These are phyloP conservation scores for Hyposoter dolosus DNA, from an alignment of 2,888 invertebrate species.

Conservation along the genomic window DNA sequence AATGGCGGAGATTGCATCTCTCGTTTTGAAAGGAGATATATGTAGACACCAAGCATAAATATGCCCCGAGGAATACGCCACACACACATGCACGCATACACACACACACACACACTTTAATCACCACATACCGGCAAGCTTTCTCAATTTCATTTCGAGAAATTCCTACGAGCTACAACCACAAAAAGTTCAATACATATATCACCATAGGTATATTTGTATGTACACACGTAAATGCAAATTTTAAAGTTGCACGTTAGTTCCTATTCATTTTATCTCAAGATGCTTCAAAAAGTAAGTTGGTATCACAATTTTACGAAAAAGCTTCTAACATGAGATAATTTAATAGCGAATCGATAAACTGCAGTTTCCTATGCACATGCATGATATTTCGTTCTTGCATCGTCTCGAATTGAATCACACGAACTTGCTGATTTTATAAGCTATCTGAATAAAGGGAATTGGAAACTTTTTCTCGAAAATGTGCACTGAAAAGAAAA, in stretches of 20 bases:
- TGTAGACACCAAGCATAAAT: slow-evolving; percentile 48
- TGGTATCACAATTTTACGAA: slow-evolving; percentile 3
- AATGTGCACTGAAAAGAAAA: no score
- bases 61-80: slow-evolving; percentile 53
- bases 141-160: slow-evolving; percentile 54
- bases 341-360: background rate
- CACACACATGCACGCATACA: slow-evolving; percentile 29
- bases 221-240: slow-evolving; percentile 2
- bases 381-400: background rate
- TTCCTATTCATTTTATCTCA: slow-evolving; percentile 12
- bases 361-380: background rate
- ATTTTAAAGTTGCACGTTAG: slow-evolving; percentile 18
- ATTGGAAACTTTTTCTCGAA: background rate
- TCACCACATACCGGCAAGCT: slow-evolving; percentile 49
- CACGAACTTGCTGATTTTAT: background rate
- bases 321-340: background rate
- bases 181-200: slow-evolving; percentile 28
- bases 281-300: slow-evolving; percentile 1
- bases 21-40: slow-evolving; percentile 50
- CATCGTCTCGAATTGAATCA: background rate
- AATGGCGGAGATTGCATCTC: slow-evolving; percentile 60
- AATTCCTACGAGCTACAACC: slow-evolving; percentile 46
- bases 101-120: slow-evolving; percentile 37
- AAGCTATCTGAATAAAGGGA: background rate
- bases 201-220: background rate